Evolutionary conservation across 2,888 invertebrate species (phyloP).

Genomic region (Stenichneumon culpator): DNA sequence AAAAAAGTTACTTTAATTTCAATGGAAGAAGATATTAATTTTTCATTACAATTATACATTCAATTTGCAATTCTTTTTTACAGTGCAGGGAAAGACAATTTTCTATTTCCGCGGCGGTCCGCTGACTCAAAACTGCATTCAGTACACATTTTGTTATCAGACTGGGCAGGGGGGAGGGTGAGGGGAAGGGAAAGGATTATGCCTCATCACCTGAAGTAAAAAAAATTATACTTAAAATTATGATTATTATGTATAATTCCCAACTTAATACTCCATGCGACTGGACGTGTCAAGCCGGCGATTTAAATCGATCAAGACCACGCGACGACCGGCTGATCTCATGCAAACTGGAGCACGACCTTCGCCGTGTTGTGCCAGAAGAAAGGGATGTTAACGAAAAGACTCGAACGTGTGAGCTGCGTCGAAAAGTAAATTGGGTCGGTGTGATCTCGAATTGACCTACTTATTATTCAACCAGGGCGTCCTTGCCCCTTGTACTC

Average conservation of each 20-base stretch:
- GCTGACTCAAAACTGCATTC: too few relatives aligned
- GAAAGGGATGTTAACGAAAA: constrained; percentile 6
- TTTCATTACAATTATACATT: too few relatives aligned
- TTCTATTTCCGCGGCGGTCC: too few relatives aligned
- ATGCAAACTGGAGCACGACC: constrained; percentile 33
- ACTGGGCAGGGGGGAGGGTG: too few relatives aligned
- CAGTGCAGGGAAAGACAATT: too few relatives aligned
- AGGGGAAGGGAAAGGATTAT: too few relatives aligned
- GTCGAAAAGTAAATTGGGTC: constrained; percentile 34
- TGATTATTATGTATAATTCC: background rate
- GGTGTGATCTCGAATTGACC: constrained; percentile 26
- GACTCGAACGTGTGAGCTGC: background rate
- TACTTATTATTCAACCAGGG: constrained; percentile 14
- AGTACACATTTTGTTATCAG: too few relatives aligned
- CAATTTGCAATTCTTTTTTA: too few relatives aligned
- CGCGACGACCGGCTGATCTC: constrained; percentile 1
- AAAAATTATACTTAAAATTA: too few relatives aligned
- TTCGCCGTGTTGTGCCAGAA: constrained; percentile 19
- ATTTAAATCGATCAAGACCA: background rate
- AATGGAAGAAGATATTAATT: too few relatives aligned
- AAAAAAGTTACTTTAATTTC: too few relatives aligned
- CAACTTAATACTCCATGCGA: constrained; percentile 1
- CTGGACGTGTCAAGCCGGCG: background rate
- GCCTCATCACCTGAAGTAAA: too few relatives aligned
- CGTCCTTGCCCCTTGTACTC: background rate